Base-by-base conservation (phyloP, 2,113 vertebrate genomes). In the Microtus ochrogaster region DNA sequence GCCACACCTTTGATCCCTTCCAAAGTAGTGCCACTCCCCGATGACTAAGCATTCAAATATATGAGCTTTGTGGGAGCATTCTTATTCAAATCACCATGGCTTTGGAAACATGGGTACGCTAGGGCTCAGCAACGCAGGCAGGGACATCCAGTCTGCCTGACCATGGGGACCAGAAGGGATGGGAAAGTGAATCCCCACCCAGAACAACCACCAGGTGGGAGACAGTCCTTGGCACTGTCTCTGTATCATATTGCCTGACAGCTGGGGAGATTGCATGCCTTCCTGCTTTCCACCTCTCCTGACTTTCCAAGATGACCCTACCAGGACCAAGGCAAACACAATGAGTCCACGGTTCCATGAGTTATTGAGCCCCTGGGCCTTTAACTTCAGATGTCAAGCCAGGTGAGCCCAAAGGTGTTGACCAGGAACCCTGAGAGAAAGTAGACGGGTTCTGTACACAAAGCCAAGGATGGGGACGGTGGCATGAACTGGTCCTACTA, bases 211-310 rank as follows among this genome's bases (percentile, higher is more conserved):
- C 30, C 8, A 33, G 39, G 24, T 61, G n/a, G 7, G 30, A 26
- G 8, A 17, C 7, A 36, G 28, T 11, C 47, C 21, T 39, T 5
- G 2, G 33, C 12, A 49, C 41, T 49, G 70, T 89, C 74, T 58
- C 21, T 14, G 33, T 0, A 55, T 30, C 5, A 28, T 5, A 41
- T n/a, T 21, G 26, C 65, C n/a, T 3, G n/a, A 16, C 7, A 13
- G 33, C 16, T 5, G 4, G 11, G 41, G 3, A 61, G 82, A 61
- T 33, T 4, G 2, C 14, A 44, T 14, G 16, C 63, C 28, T 3
- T 5, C 49, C 72, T 6, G 1, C 58, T 55, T 30, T 6, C 10
- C 28, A 17, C 8, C 63, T 30, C 47, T 77, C 19, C 26, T 30
- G 55, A 49, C 5, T 55, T 52, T 12, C 24, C 28, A 78, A 14